phyloP scores from a whole-genome alignment of 2,888 invertebrate genomes.

The Sinelater perroti region DNA sequence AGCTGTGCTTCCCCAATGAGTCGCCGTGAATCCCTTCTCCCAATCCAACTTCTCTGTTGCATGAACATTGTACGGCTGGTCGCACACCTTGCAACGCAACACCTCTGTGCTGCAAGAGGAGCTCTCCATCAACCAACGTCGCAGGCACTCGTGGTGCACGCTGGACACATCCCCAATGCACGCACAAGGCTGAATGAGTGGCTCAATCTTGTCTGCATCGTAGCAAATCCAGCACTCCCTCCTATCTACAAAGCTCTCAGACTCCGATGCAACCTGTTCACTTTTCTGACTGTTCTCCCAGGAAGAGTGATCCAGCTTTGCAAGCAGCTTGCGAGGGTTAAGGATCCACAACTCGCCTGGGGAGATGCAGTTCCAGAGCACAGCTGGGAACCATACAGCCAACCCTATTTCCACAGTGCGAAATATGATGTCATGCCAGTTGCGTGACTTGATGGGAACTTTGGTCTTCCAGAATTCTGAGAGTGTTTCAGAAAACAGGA shows the following conservation, averaged over 20 bases:
- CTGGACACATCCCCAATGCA: slow-evolving; percentile 93
- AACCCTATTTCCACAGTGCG: slow-evolving; percentile 92
- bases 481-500: slow-evolving; percentile 89
- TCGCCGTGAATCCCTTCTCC: slow-evolving; percentile 83
- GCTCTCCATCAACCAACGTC: slow-evolving; percentile 88
- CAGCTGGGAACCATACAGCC: slow-evolving; percentile 94
- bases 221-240: slow-evolving; percentile 96
- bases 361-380: slow-evolving; percentile 95
- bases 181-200: slow-evolving; percentile 87
- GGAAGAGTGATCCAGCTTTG: slow-evolving; percentile 54
- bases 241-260: slow-evolving; percentile 66
- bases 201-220: slow-evolving; percentile 80
- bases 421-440: slow-evolving; percentile 92
- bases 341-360: slow-evolving; percentile 93
- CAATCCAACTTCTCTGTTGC: slow-evolving; percentile 81
- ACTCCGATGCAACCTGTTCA: slow-evolving; percentile 51
- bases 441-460: slow-evolving; percentile 85
- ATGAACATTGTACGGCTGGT: slow-evolving; percentile 81
- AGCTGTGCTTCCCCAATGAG: slow-evolving; percentile 86
- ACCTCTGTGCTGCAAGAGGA: slow-evolving; percentile 49
- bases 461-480: slow-evolving; percentile 94
- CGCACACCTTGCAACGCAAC: slow-evolving; percentile 83
- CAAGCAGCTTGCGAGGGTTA: slow-evolving; percentile 87
- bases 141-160: slow-evolving; percentile 90
- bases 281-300: slow-evolving; percentile 29